phyloP scores from a whole-genome alignment of 2,113 vertebrate genomes.

The Planiliza haematocheilus region DNA sequence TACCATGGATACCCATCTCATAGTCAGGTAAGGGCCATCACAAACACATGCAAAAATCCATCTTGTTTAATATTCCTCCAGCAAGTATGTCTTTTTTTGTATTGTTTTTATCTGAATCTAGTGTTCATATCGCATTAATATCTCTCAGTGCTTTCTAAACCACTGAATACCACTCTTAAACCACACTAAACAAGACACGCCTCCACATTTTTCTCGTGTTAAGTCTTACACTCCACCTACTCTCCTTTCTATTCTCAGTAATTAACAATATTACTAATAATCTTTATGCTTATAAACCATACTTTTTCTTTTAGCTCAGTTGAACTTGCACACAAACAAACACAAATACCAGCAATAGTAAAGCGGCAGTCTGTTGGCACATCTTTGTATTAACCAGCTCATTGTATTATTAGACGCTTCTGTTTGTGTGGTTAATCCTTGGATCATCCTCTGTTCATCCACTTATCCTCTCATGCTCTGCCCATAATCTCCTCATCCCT shows the following conservation, averaged over 20 bases:
- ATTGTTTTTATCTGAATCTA: constrained; percentile 8
- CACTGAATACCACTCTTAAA: constrained; percentile 18
- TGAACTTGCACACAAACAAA: constrained; percentile 31
- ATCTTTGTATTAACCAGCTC: constrained; percentile 69
- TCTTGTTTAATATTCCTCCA: constrained; percentile 17
- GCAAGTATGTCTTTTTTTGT: constrained; percentile 4
- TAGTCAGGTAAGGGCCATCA: constrained; percentile 79
- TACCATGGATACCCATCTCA: constrained; percentile 83
- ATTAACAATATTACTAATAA: constrained; percentile 23
- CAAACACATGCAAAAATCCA: constrained; percentile 5
- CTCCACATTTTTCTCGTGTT: constrained; percentile 45
- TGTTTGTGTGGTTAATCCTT: constrained; percentile 82
- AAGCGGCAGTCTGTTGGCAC: constrained; percentile 58
- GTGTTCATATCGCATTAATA: constrained; percentile 26
- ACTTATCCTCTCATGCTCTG: constrained; percentile 77
- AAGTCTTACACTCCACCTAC: constrained; percentile 39
- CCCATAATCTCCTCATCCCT: constrained; percentile 80
- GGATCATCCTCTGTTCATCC: constrained; percentile 80
- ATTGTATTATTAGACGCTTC: constrained; percentile 80
- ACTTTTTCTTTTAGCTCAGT: constrained; percentile 17
- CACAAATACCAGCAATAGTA: neutral
- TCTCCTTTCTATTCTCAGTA: constrained; percentile 25
- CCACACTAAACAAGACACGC: constrained; percentile 38
- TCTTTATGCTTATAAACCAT: constrained; percentile 24
- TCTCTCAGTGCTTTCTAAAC: constrained; percentile 53